These are phyloP conservation scores for Grammomys dolichurus DNA, from an alignment of 2,113 vertebrate genomes.

Conservation along the genomic window DNA sequence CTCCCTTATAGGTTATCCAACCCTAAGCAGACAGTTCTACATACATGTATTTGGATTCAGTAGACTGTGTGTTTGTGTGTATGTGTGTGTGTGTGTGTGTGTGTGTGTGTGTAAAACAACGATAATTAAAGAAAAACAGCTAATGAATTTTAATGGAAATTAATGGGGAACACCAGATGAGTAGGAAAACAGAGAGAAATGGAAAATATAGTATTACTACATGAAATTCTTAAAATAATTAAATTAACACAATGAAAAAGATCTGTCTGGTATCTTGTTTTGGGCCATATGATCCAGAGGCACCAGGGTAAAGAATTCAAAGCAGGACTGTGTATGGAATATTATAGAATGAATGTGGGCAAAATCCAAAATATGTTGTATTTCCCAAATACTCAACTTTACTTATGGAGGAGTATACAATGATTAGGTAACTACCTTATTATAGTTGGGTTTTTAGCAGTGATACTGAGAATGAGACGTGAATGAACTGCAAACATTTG, in stretches of 20 bases:
- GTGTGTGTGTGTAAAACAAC: background rate
- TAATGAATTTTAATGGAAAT: background rate
- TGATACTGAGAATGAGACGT: background rate
- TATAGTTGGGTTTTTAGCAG: background rate
- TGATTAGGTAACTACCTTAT: constrained; percentile 47
- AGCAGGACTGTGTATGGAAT: background rate
- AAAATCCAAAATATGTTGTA: constrained; percentile 65
- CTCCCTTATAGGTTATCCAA: background rate
- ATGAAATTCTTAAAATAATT: background rate
- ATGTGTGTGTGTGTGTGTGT: background rate
- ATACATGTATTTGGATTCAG: background rate
- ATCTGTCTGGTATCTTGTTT: background rate
- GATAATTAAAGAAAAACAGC: background rate
- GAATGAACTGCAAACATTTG: background rate
- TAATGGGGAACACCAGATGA: too few species aligned
- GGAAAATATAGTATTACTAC: background rate
- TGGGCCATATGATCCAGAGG: background rate
- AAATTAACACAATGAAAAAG: background rate
- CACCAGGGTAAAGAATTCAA: background rate
- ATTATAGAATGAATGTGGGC: background rate
- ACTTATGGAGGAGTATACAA: constrained; percentile 67
- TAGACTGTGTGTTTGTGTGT: background rate
- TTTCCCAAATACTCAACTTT: constrained; percentile 62
- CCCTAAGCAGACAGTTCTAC: background rate
- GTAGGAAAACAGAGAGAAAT: background rate